These are phyloP conservation scores for Sinonovacula constricta DNA, from an alignment of 1,140 invertebrate genomes.

Conservation along the genomic window DNA sequence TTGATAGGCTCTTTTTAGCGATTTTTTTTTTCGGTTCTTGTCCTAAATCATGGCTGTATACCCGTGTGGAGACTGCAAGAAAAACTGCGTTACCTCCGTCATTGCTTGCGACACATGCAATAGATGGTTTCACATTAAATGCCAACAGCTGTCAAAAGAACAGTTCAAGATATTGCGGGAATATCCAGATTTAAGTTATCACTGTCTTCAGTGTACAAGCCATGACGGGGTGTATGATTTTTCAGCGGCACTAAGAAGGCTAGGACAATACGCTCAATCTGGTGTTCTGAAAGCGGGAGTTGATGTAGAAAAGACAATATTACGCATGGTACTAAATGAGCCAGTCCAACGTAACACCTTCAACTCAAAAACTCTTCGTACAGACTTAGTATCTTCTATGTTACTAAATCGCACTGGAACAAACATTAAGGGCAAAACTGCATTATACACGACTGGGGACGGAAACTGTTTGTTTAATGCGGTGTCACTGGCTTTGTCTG, in stretches of 20 bases:
- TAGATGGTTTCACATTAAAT: background rate
- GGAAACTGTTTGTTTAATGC: slow-evolving; percentile 54
- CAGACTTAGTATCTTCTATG: background rate
- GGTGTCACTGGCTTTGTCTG: slow-evolving; percentile 40
- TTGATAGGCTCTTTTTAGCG: too few relatives aligned
- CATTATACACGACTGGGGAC: slow-evolving; percentile 31
- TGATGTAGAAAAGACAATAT: background rate
- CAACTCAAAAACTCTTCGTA: background rate
- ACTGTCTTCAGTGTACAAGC: background rate
- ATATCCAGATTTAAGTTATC: background rate
- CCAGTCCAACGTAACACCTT: background rate
- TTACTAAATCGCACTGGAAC: background rate
- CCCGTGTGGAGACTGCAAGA: background rate
- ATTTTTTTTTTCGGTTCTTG: too few relatives aligned
- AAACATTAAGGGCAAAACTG: background rate
- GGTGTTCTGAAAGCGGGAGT: background rate
- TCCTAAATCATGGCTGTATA: background rate
- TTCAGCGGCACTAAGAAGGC: background rate
- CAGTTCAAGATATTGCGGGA: background rate
- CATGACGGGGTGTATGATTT: background rate
- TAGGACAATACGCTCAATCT: background rate
- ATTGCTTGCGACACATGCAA: background rate
- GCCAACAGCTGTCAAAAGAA: background rate
- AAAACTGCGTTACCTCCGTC: background rate
- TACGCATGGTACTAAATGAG: background rate